phyloP scores from a whole-genome alignment of 2,113 vertebrate species.

The Serilophus lunatus region DNA sequence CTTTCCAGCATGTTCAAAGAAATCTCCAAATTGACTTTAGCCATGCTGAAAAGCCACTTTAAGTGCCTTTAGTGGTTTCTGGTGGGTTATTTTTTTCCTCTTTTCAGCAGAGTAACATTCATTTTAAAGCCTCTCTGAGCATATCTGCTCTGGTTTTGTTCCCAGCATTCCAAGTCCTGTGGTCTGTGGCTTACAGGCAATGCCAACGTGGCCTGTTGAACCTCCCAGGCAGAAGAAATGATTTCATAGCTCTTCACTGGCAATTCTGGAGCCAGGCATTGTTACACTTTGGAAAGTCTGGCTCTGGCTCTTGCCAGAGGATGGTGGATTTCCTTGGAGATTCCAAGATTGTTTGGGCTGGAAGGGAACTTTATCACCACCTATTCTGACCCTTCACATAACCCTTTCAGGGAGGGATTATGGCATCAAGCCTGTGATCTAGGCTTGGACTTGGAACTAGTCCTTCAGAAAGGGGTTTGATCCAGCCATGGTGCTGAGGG shows the following conservation, averaged over 20 bases:
- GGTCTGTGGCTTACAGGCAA: background rate
- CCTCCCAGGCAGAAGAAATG: constrained; percentile 41
- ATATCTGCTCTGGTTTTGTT: background rate
- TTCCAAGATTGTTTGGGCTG: constrained; percentile 6
- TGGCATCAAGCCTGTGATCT: background rate
- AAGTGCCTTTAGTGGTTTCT: background rate
- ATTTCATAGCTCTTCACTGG: constrained; percentile 13
- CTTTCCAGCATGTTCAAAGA: background rate
- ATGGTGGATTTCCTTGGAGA: constrained; percentile 21
- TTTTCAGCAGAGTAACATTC: background rate
- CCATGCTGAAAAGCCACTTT: background rate
- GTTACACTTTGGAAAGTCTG: background rate
- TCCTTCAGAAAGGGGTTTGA: background rate
- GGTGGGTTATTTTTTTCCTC: too few relatives aligned
- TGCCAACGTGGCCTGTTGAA: background rate
- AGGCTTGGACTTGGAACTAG: background rate
- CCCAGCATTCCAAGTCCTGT: background rate
- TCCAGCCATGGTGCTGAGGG: background rate
- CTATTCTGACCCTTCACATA: constrained; percentile 5
- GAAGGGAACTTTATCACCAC: constrained; percentile 23
- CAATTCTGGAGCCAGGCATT: background rate
- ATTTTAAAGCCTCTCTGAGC: background rate
- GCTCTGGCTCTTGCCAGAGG: background rate
- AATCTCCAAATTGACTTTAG: background rate
- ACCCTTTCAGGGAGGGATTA: background rate